phyloP scores from a whole-genome alignment of 2,113 vertebrate genomes.

The Oncorhynchus mykiss region DNA sequence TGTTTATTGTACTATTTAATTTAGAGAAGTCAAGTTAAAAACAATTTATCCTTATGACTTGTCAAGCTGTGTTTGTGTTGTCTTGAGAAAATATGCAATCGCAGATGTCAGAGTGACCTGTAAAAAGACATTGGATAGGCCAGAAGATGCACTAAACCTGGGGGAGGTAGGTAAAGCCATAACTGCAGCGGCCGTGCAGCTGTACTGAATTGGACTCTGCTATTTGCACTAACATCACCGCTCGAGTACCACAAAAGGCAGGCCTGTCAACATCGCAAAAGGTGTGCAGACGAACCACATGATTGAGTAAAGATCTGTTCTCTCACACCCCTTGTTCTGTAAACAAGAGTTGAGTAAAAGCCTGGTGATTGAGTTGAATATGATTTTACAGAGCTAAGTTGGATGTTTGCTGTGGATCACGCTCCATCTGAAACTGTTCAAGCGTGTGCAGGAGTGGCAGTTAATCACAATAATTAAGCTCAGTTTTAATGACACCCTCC shows the following conservation, averaged over 20 bases:
- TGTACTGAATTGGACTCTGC: background rate
- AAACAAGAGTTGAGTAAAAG: constrained; percentile 44
- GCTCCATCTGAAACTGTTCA: constrained; percentile 33
- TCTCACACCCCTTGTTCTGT: background rate
- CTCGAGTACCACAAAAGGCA: constrained; percentile 22
- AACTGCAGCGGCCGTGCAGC: background rate
- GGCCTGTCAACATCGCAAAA: constrained; percentile 13
- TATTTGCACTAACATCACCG: background rate
- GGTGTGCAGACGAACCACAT: background rate
- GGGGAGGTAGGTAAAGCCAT: background rate
- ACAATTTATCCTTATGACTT: background rate
- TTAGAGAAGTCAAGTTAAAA: constrained; percentile 13
- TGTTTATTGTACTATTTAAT: constrained; percentile 33
- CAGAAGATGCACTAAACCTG: no score
- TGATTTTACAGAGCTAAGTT: constrained; percentile 25
- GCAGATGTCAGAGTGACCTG: no score
- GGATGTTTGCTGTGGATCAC: constrained; percentile 33
- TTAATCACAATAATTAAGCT: constrained; percentile 40
- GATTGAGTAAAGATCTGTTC: constrained; percentile 11
- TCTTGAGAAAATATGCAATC: no score
- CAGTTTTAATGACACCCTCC: constrained; percentile 24
- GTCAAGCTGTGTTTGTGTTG: background rate
- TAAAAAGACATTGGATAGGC: no score
- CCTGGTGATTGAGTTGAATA: constrained; percentile 10
- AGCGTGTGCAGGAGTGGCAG: constrained; percentile 2